phyloP scores from a whole-genome alignment of 2,888 invertebrate species.

The Oligia latruncula region DNA sequence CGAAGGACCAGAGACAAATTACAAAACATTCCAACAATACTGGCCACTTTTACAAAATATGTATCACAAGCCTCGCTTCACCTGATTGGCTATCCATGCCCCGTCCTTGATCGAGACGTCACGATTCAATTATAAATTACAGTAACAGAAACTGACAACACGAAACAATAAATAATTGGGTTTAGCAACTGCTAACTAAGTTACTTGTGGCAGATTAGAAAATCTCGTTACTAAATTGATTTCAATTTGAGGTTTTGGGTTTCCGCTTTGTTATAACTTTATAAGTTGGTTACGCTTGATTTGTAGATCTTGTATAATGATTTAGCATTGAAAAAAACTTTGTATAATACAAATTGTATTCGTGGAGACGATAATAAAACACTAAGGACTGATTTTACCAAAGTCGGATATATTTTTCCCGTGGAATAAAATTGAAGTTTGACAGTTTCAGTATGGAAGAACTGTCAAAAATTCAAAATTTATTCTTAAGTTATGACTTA shows the following conservation, averaged over 20 bases:
- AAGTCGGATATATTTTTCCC: too few relatives aligned
- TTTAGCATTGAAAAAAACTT: background rate
- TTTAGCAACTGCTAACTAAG: conserved; percentile 43
- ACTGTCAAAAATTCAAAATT: too few relatives aligned
- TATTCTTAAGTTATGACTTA: too few relatives aligned
- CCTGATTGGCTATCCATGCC: conserved; percentile 68
- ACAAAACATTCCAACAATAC: conserved; percentile 6
- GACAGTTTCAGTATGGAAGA: too few relatives aligned
- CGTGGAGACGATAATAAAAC: too few relatives aligned
- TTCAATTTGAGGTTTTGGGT: conserved; percentile 19
- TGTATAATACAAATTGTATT: background rate
- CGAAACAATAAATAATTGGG: conserved; percentile 39
- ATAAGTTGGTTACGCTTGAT: background rate
- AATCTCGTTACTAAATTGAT: conserved; percentile 39
- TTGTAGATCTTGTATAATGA: conserved; percentile 3
- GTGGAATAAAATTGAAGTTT: too few relatives aligned
- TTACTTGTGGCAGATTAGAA: conserved; percentile 43
- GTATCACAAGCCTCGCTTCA: conserved; percentile 49
- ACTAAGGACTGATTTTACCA: too few relatives aligned
- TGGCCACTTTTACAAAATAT: conserved; percentile 23
- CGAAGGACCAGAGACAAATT: background rate
- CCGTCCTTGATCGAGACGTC: conserved; percentile 68
- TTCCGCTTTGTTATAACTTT: conserved; percentile 4
- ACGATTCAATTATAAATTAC: conserved; percentile 48
- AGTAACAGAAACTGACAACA: conserved; percentile 33